Conservation (phyloP, 2,888 invertebrate species). For the Meliscaeva auricollis region DNA sequence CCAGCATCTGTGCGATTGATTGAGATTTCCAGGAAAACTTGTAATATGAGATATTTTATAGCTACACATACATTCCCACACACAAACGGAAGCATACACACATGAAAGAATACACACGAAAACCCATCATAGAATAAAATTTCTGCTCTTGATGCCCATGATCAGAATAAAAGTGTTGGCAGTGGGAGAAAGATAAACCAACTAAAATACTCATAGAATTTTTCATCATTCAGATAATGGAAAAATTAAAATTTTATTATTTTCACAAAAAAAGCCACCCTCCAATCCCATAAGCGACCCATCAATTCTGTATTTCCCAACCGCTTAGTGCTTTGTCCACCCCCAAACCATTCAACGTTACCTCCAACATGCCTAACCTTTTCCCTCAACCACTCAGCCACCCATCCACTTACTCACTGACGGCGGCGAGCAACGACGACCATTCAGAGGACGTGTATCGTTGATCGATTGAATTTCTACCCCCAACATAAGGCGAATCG, state of each 20-base stretch:
- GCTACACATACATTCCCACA: constrained; percentile 10
- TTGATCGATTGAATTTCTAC: constrained; percentile 74
- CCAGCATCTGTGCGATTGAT: constrained; percentile 49
- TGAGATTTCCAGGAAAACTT: constrained; percentile 46
- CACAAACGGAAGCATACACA: not conserved
- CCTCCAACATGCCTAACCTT: too few species aligned
- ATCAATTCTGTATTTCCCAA: constrained; percentile 64
- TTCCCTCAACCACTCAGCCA: constrained; percentile 46
- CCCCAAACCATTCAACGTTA: constrained; percentile 1
- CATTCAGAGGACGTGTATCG: constrained; percentile 73
- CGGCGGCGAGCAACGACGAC: constrained; percentile 50
- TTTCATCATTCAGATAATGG: constrained; percentile 75
- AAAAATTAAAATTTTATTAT: constrained; percentile 76
- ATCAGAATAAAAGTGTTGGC: not conserved
- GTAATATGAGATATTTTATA: constrained; percentile 61
- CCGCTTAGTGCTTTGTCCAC: constrained; percentile 45
- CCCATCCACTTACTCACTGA: constrained; percentile 33
- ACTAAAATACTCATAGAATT: constrained; percentile 37
- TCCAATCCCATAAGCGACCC: constrained; percentile 62
- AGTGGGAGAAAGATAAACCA: constrained; percentile 9
- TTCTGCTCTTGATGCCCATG: not conserved
- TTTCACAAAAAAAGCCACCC: constrained; percentile 57
- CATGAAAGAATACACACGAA: not conserved
- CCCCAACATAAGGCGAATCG: constrained; percentile 22
- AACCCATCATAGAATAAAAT: constrained; percentile 29